A percentile compares a stretch with the other conserved stretches of the same genome.
These are phyloP conservation scores for Argynnis bischoffii DNA, from an alignment of 2,888 invertebrate species.

Conservation along the genomic window DNA sequence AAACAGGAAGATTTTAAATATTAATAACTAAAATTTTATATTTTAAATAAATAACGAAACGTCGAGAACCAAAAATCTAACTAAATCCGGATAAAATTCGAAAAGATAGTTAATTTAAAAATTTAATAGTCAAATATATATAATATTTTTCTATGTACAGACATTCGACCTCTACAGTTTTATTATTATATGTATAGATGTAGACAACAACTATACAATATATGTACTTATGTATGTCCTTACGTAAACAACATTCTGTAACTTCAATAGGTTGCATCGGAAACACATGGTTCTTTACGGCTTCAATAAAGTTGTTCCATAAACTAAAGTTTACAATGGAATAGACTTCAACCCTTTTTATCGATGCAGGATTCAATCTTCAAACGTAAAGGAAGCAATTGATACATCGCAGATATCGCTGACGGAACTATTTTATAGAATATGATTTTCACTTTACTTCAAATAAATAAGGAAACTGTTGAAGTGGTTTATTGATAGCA, in stretches of 20 bases:
- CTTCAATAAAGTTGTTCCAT: constrained; percentile 61
- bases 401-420: constrained; percentile 11
- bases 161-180: too few species aligned
- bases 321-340: constrained; percentile 67
- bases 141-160: too few species aligned
- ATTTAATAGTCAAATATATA: too few species aligned
- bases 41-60: too few species aligned
- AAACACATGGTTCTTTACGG: constrained; percentile 65
- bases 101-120: too few species aligned
- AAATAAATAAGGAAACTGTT: not conserved
- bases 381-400: constrained; percentile 9
- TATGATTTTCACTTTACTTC: not conserved
- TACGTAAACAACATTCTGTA: constrained; percentile 11
- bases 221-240: too few species aligned
- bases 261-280: constrained; percentile 37
- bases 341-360: constrained; percentile 53
- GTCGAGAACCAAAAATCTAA: too few species aligned
- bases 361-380: constrained; percentile 32
- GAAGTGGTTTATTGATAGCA: not conserved
- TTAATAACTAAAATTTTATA: too few species aligned
- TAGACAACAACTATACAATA: too few species aligned
- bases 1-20: too few species aligned
- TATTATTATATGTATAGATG: too few species aligned
- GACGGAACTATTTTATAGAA: constrained; percentile 2
- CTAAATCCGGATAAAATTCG: too few species aligned